Evolutionary conservation across 37 sponge, comb jelly and placozoan species (phyloP).

Genomic region (Spongilla lacustris): DNA sequence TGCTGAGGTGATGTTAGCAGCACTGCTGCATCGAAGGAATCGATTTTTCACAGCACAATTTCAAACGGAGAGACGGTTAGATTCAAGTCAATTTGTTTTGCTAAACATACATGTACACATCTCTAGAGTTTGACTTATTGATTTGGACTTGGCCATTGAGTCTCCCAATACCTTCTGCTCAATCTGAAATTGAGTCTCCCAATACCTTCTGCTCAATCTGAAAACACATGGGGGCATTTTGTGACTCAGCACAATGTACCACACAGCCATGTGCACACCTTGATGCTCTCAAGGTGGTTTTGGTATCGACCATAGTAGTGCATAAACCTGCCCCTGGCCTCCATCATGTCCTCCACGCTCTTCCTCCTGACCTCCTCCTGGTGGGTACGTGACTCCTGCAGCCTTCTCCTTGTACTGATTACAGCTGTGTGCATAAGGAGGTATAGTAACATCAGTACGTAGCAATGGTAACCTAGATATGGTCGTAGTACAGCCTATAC

Average conservation of each 20-base stretch:
- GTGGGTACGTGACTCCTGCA: conserved; percentile 24
- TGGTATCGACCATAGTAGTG: conserved; percentile 46
- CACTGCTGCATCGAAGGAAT: not conserved
- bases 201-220: too few relatives aligned
- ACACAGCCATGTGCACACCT: too few relatives aligned
- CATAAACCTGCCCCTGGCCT: conserved; percentile 22
- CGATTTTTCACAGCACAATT: not conserved
- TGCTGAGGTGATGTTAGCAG: not conserved
- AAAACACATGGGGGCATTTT: too few relatives aligned
- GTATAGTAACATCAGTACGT: too few relatives aligned
- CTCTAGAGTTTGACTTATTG: not conserved
- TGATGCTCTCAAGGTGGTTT: conserved; percentile 59
- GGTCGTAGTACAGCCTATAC: too few relatives aligned
- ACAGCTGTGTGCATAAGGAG: conserved; percentile 49
- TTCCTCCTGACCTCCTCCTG: conserved; percentile 29
- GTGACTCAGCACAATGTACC: too few relatives aligned
- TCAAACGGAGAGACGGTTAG: not conserved
- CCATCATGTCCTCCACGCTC: not conserved
- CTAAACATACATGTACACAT: not conserved
- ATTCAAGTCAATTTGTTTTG: not conserved
- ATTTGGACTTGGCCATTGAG: conserved; percentile 32
- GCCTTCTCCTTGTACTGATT: conserved; percentile 54
- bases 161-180: conserved; percentile 53
- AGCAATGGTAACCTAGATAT: too few relatives aligned
- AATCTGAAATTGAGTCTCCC: conserved; percentile 16